Conservation (phyloP, 2,113 vertebrate genomes). For the Plecturocebus donacophilus region DNA sequence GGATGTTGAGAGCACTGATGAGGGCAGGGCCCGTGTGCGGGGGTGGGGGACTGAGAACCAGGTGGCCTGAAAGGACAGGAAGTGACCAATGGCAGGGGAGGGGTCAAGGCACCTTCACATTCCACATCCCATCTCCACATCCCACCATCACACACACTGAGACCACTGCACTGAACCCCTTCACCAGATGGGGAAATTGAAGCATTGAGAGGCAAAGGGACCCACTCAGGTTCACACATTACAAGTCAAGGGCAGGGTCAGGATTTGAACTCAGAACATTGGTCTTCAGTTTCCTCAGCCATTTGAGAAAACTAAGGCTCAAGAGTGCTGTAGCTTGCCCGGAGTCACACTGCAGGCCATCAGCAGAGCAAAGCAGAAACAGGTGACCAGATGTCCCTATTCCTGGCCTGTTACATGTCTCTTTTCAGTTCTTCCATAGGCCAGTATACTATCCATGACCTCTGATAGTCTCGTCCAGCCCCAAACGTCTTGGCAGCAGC, state of each 20-base stretch:
- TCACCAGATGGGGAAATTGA: slow-evolving; percentile 12
- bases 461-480: background rate
- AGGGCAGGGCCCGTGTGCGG: slow-evolving; percentile 94
- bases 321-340: background rate
- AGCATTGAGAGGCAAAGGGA: background rate
- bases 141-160: background rate
- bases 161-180: background rate
- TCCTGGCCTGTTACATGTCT: background rate
- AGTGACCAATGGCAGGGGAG: slow-evolving; percentile 52
- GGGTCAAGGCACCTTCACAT: slow-evolving; percentile 53
- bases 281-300: background rate
- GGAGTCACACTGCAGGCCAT: background rate
- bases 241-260: background rate
- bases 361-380: slow-evolving; percentile 32
- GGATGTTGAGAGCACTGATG: slow-evolving; percentile 95
- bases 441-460: background rate
- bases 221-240: background rate
- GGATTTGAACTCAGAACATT: background rate
- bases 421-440: background rate
- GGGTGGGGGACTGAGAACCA: slow-evolving; percentile 92
- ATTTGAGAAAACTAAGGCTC: slow-evolving; percentile 13
- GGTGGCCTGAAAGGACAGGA: slow-evolving; percentile 88
- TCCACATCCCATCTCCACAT: background rate
- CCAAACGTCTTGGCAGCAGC: background rate
- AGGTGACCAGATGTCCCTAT: background rate